Base-by-base conservation (phyloP, 30 jellyfish, hydroid and myxozoan species). In the Cassiopea andromeda region DNA sequence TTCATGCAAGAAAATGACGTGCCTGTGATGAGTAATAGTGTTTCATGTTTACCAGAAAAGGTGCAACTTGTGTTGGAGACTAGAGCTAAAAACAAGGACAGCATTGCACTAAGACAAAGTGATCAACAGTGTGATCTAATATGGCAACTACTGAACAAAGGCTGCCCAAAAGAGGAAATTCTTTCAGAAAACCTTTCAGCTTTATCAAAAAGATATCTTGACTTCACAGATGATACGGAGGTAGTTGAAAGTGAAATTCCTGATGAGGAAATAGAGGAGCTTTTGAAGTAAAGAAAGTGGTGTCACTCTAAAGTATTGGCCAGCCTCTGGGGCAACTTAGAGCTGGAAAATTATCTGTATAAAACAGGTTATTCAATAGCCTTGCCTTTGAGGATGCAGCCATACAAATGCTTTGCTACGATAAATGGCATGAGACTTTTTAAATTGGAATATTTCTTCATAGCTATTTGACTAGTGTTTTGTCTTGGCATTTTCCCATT, bases 111-210 rank as follows among this genome's bases (percentile, higher is more conserved):
- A 49, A 60, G 16, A 1, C 12, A 70, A 18, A 80, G 44, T 61
- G 94, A 87, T 18, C 85, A 85, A 0, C 75, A 49, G 8, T 44
- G 47, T 19, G 8, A 46, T 12, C 15, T 87, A 2, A 87, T 78
- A 68, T 50, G 82, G 57, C 90, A 87, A 46, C 86, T 87, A 7
- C 49, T 87, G 64, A 60, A 38, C 1, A 87, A 87, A 72, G 94
- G 94, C n/a, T 87, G 94, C 73, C 46, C 90, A 18, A 60, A 69
- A 66, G 90, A 78, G 9, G 94, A 87, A 67, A n/a, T 87, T 9
- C 66, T 38, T 12, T 44, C 47, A 2, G 61, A 78, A 16, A 77
- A 58, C 48, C 49, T 87, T 10, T 64, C 76, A 6, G 46, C 85
- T 10, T 66, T 87, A 12, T 87, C 94, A 78, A 68, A 69, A 67